Evolutionary conservation across 2,888 invertebrate species (phyloP).

Genomic region (Cosmopolites sordidus): DNA sequence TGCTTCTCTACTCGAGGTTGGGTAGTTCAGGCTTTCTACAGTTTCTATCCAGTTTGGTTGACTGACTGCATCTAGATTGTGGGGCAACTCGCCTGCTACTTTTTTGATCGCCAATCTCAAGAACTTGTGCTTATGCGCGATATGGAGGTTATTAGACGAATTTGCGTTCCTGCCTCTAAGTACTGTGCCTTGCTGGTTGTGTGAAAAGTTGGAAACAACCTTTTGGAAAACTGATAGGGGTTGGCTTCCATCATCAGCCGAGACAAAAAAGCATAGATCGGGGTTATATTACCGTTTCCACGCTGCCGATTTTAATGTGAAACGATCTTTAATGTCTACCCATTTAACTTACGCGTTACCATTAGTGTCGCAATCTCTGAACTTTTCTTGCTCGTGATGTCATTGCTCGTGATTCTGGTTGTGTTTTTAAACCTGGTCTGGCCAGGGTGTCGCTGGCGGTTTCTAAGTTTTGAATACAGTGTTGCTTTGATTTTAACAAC

Average conservation of each 20-base stretch:
- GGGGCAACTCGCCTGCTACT: conserved; percentile 22
- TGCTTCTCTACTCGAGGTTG: conserved; percentile 16
- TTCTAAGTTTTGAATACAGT: conserved; percentile 22
- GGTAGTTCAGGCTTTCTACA: conserved; percentile 16
- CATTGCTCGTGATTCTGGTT: conserved; percentile 24
- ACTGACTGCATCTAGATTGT: conserved; percentile 16
- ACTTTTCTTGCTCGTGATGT: conserved; percentile 26
- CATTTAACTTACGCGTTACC: too few species aligned
- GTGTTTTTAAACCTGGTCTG: conserved; percentile 18
- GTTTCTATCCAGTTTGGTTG: conserved; percentile 17
- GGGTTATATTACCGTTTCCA: too few species aligned
- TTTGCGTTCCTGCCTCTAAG: too few species aligned
- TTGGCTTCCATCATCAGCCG: too few species aligned
- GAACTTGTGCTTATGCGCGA: too few species aligned
- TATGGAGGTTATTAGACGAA: too few species aligned
- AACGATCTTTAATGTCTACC: too few species aligned
- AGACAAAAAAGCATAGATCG: too few species aligned
- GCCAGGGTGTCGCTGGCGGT: conserved; percentile 25
- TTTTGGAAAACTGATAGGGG: too few species aligned
- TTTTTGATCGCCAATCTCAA: conserved; percentile 16
- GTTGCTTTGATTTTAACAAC: not conserved
- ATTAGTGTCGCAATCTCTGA: conserved; percentile 13
- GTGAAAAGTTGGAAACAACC: too few species aligned
- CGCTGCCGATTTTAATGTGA: too few species aligned
- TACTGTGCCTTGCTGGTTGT: too few species aligned